Conservation (phyloP, 2,888 invertebrate genomes). For the Amaurobius ferox region DNA sequence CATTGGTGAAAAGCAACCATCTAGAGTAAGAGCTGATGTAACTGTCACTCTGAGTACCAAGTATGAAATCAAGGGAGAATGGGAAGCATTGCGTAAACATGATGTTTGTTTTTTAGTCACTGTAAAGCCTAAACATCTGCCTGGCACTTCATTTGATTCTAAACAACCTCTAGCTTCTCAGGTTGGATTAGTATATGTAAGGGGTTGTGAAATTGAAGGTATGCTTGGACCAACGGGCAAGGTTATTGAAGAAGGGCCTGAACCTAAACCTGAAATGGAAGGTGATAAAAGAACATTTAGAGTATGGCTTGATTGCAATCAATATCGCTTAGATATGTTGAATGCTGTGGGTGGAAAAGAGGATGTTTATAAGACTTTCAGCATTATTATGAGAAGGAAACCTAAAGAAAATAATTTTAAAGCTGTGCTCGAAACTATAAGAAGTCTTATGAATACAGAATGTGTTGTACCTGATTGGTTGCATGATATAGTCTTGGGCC, state of each 20-base stretch:
- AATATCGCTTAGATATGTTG: slow-evolving; percentile 92
- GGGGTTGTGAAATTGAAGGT: slow-evolving; percentile 99
- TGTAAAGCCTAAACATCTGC: slow-evolving; percentile 88
- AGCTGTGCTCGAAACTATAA: slow-evolving; percentile 98
- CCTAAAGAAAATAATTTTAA: slow-evolving; percentile 99
- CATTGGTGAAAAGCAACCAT: slow-evolving; percentile 92
- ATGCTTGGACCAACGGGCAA: slow-evolving; percentile 96
- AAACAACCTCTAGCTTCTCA: slow-evolving; percentile 92
- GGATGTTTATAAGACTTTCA: slow-evolving; percentile 94
- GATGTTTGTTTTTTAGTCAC: slow-evolving; percentile 98
- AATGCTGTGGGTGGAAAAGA: slow-evolving; percentile 72
- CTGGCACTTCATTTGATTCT: slow-evolving; percentile 82
- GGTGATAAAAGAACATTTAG: slow-evolving; percentile 95
- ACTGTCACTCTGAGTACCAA: slow-evolving; percentile 93
- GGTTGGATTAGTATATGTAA: slow-evolving; percentile 92
- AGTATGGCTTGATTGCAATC: slow-evolving; percentile 97
- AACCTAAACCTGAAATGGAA: slow-evolving; percentile 89
- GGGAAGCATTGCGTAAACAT: slow-evolving; percentile 97
- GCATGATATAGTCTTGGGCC: slow-evolving; percentile 97
- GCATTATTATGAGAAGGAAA: slow-evolving; percentile 97
- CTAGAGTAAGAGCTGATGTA: slow-evolving; percentile 95
- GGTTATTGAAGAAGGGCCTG: slow-evolving; percentile 95
- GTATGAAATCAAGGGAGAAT: slow-evolving; percentile 94
- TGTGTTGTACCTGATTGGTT: slow-evolving; percentile 98
- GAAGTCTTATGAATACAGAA: slow-evolving; percentile 99